Evolutionary conservation across 1,140 invertebrate genomes (phyloP), one percentile per base, ranked within the genome.

Genomic region (Oppia nitens): DNA sequence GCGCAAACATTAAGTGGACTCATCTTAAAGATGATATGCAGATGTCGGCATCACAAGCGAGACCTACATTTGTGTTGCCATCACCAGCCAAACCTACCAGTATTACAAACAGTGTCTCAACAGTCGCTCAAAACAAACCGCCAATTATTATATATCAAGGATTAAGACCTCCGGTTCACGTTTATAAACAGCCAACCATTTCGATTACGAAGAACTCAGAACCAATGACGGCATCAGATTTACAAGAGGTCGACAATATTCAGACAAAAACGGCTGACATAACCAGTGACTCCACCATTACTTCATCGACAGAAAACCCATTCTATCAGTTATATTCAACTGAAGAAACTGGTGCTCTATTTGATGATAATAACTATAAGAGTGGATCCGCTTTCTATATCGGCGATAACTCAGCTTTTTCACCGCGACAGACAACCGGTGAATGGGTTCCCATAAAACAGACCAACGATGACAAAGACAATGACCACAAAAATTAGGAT

Each of bases 71-170:
- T 40, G 6, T 53, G 23, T 28, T 51, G 2, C 55, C 53, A 6
- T 25, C 53, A 28, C n/a, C n/a, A n/a, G 48, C 57, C 29, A 29
- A 32, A 29, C 17, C 50, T n/a, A 25, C 58, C 51, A 26, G 52
- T 28, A n/a, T n/a, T n/a, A n/a, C n/a, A n/a, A n/a, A n/a, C n/a
- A n/a, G n/a, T n/a, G n/a, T n/a, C n/a, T n/a, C n/a, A n/a, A n/a
- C 23, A 28, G 23, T 51, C 20, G 11, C 6, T 12, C 67, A 64
- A 56, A 64, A 68, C 53, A 73, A 73, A 61, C 72, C 72, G 27
- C 72, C 72, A 47, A 73, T 73, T 51, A 72, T 73, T 53, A 73
- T 73, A 58, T 73, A 73, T 62, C 71, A 73, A 59, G 72, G 72
- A 28, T 65, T 70, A 23, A 59, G 69, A 27, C 72, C 72, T 17